Evolutionary conservation across 2,888 invertebrate genomes (phyloP), one percentile per base, ranked within the genome.

Genomic region (Agriopis aurantiaria): DNA sequence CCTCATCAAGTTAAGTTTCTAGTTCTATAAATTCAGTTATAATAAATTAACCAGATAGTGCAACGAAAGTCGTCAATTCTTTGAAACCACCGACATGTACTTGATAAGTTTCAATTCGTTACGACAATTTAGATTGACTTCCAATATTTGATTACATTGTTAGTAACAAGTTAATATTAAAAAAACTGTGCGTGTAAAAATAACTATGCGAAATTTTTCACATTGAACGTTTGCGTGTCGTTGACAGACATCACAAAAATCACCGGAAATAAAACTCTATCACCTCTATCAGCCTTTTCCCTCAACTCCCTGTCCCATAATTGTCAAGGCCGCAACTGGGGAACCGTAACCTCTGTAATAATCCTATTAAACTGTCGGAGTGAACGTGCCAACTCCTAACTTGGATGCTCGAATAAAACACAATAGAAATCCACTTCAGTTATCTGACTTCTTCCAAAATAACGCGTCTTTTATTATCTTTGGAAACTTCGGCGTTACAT

Each of bases 351-450:
- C 67, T 65, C 62, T 53, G 61, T 58, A 69, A 70, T 63, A 71
- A 72, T 70, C 72, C 68, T 48, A 72, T 72, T 74, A 72, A 72
- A 70, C 58, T 70, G 69, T 46, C 46, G 49, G 66, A 60, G 46
- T 60, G 59, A 67, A 64, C 66, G 70, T 59, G 63, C 63, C 17
- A 66, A 70, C 62, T 66, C 63, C 59, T 63, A 63, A 71, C 70
- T 69, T 11, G 53, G 53, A 40, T 62, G 58, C 60, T 57, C 58
- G 43, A 55, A 70, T 55, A 55, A 58, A 63, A 43, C 53, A 53
- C 57, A 59, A 49, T 62, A 69, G 8, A 23, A n/a, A 53, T 53
- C 60, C 11, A 52, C 17, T 46, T 11, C 66, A 66, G 66, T 63
- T 64, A 48, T 53, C 12, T 11, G 46, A n/a, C 55, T 55, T 46